Evolutionary conservation across 2,113 vertebrate genomes (phyloP).

Genomic region (Microtus oregoni): DNA sequence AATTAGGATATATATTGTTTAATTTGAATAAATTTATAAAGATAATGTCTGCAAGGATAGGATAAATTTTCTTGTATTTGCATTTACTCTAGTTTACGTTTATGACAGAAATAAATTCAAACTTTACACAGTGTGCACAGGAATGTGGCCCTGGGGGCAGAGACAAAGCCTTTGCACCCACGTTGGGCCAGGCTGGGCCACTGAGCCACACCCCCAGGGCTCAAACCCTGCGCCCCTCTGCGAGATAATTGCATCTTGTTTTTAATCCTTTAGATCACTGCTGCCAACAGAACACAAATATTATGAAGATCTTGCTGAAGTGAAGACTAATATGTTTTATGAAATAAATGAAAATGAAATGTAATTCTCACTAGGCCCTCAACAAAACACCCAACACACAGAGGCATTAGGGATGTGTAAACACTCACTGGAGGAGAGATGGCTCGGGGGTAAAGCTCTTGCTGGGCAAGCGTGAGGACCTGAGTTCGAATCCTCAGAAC

Average conservation of each 20-base stretch:
- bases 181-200: neutral
- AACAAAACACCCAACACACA: neutral
- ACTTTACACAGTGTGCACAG: neutral
- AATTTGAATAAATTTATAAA: slow-evolving; percentile 36
- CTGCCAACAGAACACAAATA: neutral
- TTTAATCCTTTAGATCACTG: slow-evolving; percentile 22
- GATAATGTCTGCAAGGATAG: neutral
- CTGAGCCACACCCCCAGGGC: neutral
- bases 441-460: neutral
- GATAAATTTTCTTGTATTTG: neutral
- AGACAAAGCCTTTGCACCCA: neutral
- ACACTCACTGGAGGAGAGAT: neutral
- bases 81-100: neutral
- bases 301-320: slow-evolving; percentile 32
- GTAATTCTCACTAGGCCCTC: neutral
- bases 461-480: neutral
- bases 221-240: neutral
- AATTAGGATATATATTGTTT: neutral
- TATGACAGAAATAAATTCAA: slow-evolving; percentile 26
- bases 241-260: neutral
- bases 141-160: neutral
- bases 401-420: neutral
- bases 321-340: slow-evolving; percentile 23
- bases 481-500: neutral
- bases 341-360: slow-evolving; percentile 35